These are phyloP conservation scores for Hirtodrosophila confusa DNA, from an alignment of 2,888 invertebrate genomes.

Conservation along the genomic window DNA sequence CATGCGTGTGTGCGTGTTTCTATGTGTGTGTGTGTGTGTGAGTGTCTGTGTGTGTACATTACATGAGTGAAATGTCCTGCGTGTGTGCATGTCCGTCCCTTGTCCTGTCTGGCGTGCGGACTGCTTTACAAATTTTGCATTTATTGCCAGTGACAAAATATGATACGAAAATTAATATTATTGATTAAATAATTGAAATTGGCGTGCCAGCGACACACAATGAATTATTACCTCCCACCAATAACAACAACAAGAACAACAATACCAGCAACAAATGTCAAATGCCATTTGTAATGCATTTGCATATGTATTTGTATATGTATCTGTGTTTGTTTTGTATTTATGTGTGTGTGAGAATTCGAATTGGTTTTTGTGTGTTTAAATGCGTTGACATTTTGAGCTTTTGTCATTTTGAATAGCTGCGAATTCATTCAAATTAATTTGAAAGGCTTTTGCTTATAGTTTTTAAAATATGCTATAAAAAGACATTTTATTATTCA, in stretches of 20 bases:
- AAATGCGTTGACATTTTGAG: constrained; percentile 53
- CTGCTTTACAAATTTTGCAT: constrained; percentile 80
- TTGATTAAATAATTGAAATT: constrained; percentile 85
- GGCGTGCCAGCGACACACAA: constrained; percentile 75
- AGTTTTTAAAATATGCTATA: not conserved
- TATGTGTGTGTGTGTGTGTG: constrained; percentile 7
- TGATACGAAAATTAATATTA: constrained; percentile 85
- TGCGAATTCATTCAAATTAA: constrained; percentile 28
- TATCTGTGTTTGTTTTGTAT: constrained; percentile 12
- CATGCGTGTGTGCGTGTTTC: constrained; percentile 9
- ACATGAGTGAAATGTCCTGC: constrained; percentile 72
- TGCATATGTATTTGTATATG: constrained; percentile 6
- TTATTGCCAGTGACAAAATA: constrained; percentile 84
- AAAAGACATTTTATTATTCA: not conserved
- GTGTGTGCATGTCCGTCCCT: constrained; percentile 14
- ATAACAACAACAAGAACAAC: constrained; percentile 18
- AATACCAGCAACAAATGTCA: constrained; percentile 34
- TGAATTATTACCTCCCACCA: constrained; percentile 67
- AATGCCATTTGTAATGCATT: constrained; percentile 50
- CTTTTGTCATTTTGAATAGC: constrained; percentile 53
- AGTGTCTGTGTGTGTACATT: constrained; percentile 34
- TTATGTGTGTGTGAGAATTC: constrained; percentile 9
- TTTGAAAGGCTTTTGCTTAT: constrained; percentile 6
- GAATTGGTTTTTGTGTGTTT: constrained; percentile 7
- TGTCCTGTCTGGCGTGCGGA: constrained; percentile 44